phyloP scores from a whole-genome alignment of 2,797 vertebrate genomes.

The Acipenser oxyrinchus region DNA sequence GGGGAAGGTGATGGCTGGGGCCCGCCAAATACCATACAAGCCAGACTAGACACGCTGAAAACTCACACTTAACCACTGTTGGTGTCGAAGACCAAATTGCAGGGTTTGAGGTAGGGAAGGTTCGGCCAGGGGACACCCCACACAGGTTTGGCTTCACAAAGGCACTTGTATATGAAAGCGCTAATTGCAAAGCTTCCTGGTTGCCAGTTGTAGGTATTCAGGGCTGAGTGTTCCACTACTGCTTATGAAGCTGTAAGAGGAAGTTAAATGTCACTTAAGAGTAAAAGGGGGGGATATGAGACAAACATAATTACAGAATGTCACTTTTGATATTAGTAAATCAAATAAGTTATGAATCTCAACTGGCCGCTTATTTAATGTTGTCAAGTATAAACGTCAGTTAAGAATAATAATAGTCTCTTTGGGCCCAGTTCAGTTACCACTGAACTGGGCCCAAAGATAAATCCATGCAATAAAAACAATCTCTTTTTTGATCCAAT shows the following conservation, averaged over 20 bases:
- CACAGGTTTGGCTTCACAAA: constrained; percentile 30
- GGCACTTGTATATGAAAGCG: neutral
- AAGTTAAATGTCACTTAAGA: no score
- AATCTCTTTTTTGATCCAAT: no score
- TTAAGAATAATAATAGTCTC: no score
- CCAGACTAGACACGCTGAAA: constrained; percentile 26
- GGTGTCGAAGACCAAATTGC: constrained; percentile 36
- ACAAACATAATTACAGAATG: neutral
- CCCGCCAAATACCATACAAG: constrained; percentile 28
- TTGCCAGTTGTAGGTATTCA: neutral
- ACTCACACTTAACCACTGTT: constrained; percentile 36
- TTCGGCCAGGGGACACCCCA: constrained; percentile 31
- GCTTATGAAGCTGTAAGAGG: no score
- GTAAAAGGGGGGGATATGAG: neutral
- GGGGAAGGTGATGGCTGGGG: constrained; percentile 38
- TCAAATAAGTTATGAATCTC: no score
- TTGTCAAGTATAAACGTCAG: no score
- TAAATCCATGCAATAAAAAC: no score
- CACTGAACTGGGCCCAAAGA: no score
- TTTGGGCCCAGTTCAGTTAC: no score
- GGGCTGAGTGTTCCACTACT: no score
- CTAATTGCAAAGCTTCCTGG: neutral
- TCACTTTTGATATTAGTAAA: neutral
- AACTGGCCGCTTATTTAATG: no score
- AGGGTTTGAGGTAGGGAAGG: constrained; percentile 29